These are phyloP conservation scores for Chymomyza caudatula DNA, from an alignment of 2,888 invertebrate genomes.

Conservation along the genomic window DNA sequence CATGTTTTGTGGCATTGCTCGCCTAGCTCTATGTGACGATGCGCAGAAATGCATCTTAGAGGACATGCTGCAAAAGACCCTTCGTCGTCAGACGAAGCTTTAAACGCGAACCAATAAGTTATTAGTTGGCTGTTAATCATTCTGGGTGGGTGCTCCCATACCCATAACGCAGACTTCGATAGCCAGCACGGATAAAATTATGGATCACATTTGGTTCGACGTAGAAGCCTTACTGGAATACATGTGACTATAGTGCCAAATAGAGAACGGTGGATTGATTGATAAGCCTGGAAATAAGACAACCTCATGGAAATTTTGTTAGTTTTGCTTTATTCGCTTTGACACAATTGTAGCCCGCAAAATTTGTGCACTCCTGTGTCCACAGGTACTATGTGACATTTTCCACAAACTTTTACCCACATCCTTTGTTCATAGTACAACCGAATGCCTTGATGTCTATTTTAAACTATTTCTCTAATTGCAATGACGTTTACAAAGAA, in stretches of 20 bases:
- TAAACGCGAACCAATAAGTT: conserved; percentile 98
- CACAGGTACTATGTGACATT: conserved; percentile 82
- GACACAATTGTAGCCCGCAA: conserved; percentile 81
- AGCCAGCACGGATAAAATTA: conserved; percentile 62
- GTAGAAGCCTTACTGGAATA: conserved; percentile 96
- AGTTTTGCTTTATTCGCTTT: too few relatives aligned
- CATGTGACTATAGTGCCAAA: conserved; percentile 94
- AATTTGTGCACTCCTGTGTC: conserved; percentile 95
- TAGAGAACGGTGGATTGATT: conserved; percentile 90
- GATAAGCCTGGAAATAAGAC: conserved; percentile 96
- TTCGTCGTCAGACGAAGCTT: conserved; percentile 94
- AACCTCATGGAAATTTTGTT: not conserved
- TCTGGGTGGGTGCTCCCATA: conserved; percentile 98
- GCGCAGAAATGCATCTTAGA: conserved; percentile 74
- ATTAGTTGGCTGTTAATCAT: conserved; percentile 99
- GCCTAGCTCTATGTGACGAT: conserved; percentile 85
- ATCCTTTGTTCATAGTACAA: conserved; percentile 90
- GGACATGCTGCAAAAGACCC: conserved; percentile 90
- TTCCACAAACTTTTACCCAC: conserved; percentile 86
- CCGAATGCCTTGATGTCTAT: conserved; percentile 82
- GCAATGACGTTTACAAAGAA: conserved; percentile 19
- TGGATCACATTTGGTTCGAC: conserved; percentile 82
- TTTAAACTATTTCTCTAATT: conserved; percentile 76
- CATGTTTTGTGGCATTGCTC: conserved; percentile 96
- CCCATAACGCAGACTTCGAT: conserved; percentile 90